These are phyloP conservation scores for Astropecten irregularis DNA, from an alignment of 53 echinoderm and acorn worm species.

Conservation along the genomic window DNA sequence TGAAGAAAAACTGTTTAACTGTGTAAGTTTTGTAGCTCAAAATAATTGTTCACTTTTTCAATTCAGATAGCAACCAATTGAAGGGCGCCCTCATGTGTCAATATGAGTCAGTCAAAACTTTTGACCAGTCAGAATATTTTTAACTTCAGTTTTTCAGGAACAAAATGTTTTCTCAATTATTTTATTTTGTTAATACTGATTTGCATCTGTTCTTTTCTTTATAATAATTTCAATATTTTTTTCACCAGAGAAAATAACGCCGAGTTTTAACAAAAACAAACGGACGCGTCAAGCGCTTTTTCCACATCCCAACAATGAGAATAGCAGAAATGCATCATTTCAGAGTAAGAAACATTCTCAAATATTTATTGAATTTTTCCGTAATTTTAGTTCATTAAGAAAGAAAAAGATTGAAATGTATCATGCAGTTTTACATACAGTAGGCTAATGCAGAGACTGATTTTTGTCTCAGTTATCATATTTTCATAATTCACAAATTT, in stretches of 20 bases:
- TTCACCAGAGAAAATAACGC: constrained; percentile 59
- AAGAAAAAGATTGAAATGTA: no score
- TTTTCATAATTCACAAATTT: no score
- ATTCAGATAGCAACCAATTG: background rate
- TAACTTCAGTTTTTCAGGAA: no score
- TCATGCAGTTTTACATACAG: no score
- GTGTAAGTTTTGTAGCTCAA: no score
- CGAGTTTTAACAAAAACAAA: constrained; percentile 75
- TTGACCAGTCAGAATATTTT: constrained; percentile 28
- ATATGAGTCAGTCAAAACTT: constrained; percentile 16
- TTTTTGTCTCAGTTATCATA: no score
- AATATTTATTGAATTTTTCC: no score
- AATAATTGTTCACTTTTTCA: no score
- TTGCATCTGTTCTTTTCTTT: background rate
- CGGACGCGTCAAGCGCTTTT: constrained; percentile 77
- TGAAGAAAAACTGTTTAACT: no score
- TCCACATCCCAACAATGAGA: constrained; percentile 64
- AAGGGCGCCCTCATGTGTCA: constrained; percentile 37
- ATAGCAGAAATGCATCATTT: constrained; percentile 21
- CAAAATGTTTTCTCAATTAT: background rate
- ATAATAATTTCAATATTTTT: background rate
- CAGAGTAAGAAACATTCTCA: constrained; percentile 11
- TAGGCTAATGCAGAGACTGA: no score
- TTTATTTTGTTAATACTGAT: background rate
- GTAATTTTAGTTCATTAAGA: no score